Conservation (phyloP, 2,888 invertebrate species). For the Andrena haemorrhoa region DNA sequence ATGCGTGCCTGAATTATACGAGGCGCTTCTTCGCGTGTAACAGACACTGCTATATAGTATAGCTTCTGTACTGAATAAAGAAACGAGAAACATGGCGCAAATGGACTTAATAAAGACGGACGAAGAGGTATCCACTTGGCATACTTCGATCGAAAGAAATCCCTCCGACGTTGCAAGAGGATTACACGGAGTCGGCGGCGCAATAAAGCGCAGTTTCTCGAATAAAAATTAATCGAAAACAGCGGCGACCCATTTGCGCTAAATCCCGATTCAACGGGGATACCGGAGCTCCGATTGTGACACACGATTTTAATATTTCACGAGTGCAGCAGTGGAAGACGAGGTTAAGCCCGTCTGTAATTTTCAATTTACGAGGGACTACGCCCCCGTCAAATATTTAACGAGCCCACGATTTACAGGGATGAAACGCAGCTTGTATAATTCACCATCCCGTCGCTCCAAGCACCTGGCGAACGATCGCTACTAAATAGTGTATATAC, state of each 20-base stretch:
- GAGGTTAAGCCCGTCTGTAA: slow-evolving; percentile 16
- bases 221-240: slow-evolving; percentile 17
- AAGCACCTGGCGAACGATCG: slow-evolving; percentile 24
- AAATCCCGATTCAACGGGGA: slow-evolving; percentile 23
- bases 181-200: background rate
- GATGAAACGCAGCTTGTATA: slow-evolving; percentile 12
- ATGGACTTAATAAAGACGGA: too few species aligned
- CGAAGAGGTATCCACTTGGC: too few species aligned
- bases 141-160: background rate
- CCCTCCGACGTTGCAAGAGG: background rate
- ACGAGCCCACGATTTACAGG: slow-evolving; percentile 13
- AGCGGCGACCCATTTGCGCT: background rate
- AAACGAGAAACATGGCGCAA: too few species aligned
- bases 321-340: background rate
- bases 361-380: slow-evolving; percentile 47
- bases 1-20: slow-evolving; percentile 14
- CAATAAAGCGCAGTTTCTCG: slow-evolving; percentile 3
- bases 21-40: background rate
- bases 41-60: background rate
- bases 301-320: slow-evolving; percentile 50
- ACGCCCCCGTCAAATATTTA: slow-evolving; percentile 34
- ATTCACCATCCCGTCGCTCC: slow-evolving; percentile 20
- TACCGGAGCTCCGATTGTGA: slow-evolving; percentile 6
- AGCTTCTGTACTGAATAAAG: background rate
- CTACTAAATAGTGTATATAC: slow-evolving; percentile 15